Evolutionary conservation across 1,140 invertebrate genomes (phyloP).

Genomic region (Pteromalus puparum): DNA sequence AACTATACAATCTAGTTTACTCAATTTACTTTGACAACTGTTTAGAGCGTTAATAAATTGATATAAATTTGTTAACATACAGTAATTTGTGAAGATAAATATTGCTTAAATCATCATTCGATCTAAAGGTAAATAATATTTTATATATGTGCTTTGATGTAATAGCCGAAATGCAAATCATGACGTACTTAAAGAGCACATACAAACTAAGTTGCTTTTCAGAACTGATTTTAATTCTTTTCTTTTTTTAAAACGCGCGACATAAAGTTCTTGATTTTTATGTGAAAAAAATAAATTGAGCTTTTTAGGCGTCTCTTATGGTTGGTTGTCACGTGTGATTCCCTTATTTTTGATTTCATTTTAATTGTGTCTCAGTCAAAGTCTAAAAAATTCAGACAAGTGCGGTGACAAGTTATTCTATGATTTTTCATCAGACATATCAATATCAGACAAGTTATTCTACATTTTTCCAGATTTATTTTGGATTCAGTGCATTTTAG

Average conservation of each 20-base stretch:
- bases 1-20: not conserved
- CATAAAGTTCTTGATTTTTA: too few relatives aligned
- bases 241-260: not conserved
- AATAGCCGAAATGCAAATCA: too few relatives aligned
- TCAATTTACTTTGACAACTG: not conserved
- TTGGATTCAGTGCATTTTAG: not conserved
- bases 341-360: too few relatives aligned
- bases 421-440: not conserved
- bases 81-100: too few relatives aligned
- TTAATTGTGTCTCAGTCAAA: not conserved
- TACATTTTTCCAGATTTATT: not conserved
- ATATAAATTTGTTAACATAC: not conserved
- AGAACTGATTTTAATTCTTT: not conserved
- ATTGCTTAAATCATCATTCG: too few relatives aligned
- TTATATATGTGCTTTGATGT: too few relatives aligned
- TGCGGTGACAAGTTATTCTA: not conserved
- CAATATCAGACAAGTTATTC: not conserved
- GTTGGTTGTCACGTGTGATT: too few relatives aligned
- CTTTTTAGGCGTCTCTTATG: too few relatives aligned
- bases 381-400: not conserved
- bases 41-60: not conserved
- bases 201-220: not conserved
- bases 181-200: too few relatives aligned
- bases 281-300: too few relatives aligned
- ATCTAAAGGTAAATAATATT: too few relatives aligned